Conservation (phyloP, 2,113 vertebrate genomes). For the Cettia cetti region DNA sequence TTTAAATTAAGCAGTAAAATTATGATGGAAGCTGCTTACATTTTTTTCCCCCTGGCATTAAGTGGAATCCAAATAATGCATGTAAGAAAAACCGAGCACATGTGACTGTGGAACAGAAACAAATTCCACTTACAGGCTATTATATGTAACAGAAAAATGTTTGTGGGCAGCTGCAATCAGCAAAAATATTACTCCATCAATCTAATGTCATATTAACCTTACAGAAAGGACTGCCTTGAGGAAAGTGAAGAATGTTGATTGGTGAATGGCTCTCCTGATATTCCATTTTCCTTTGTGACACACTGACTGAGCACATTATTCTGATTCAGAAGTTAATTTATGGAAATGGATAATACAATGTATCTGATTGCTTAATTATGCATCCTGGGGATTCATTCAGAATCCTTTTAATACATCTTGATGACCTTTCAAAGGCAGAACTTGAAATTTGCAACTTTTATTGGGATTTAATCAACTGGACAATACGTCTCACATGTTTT, state of each 20-base stretch:
- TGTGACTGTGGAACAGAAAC: not conserved
- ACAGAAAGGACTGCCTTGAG: not conserved
- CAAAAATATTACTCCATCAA: not conserved
- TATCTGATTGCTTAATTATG: conserved; percentile 60
- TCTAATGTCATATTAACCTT: not conserved
- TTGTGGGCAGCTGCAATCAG: not conserved
- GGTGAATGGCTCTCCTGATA: not conserved
- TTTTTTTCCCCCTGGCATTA: rapidly evolving
- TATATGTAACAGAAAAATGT: not conserved
- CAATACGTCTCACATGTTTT: conserved; percentile 1
- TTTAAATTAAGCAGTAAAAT: not conserved
- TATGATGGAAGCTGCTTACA: not conserved
- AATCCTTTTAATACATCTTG: conserved; percentile 33
- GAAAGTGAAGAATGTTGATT: not conserved
- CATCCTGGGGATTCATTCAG: conserved; percentile 10
- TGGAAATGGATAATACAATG: conserved; percentile 41
- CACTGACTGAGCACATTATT: not conserved
- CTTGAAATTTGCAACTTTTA: not conserved
- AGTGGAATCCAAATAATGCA: not conserved
- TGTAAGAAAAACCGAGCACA: not conserved
- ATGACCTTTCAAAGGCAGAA: conserved; percentile 47
- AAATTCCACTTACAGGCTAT: not conserved
- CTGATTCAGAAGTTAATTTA: conserved; percentile 58
- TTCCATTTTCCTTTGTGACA: conserved; percentile 7
- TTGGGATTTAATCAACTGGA: conserved; percentile 52